Base-by-base conservation (phyloP, 1,140 invertebrate species). In the Oreohelix idahoensis region DNA sequence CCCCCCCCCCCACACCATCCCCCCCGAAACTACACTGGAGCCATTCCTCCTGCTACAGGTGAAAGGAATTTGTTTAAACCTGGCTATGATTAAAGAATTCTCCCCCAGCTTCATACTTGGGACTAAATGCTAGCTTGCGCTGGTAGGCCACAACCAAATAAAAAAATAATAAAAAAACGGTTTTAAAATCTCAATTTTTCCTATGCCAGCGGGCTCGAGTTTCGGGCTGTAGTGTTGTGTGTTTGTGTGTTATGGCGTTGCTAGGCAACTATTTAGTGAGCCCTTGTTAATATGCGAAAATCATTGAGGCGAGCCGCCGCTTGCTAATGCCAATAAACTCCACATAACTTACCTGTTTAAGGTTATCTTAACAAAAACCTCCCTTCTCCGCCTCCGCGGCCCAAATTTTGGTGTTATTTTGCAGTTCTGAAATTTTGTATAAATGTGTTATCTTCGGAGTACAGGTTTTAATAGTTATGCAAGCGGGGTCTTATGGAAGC, bases 201-300 rank as follows among this genome's bases (percentile, higher is more conserved):
- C 26, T n/a, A 15, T n/a, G 13, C 26, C 23, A n/a, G 53, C 13
- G 13, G 13, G 53, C 53, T 58, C 73, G 39, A 75, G 39, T 75
- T 42, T 75, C n/a, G 11, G 73, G 26, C 39, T 17, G 26, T 29
- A 35, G 73, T 42, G 39, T 75, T 39, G n/a, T 39, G 73, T 75
- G 73, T 49, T 39, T 75, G 73, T 75, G 35, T 75, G 35, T 39
- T 42, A 29, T 29, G 35, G 73, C 39, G 73, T 75, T 49, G 73
- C 73, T 45, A 42, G 39, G 39, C 42, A 29, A 75, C 35, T 39
- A 29, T 75, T 58, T 58, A 58, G 53, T n/a, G 15, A n/a, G 26
- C 26, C 53, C 53, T 58, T 15, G 53, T 58, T 58, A 58, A 58
- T 58, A 58, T 58, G 53, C 53, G 53, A 58, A 58, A 58, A 58